A percentile compares a stretch with the other conserved stretches of the same genome.
Evolutionary conservation across 1,140 invertebrate species (phyloP).

Genomic region (Heliconius nattereri): DNA sequence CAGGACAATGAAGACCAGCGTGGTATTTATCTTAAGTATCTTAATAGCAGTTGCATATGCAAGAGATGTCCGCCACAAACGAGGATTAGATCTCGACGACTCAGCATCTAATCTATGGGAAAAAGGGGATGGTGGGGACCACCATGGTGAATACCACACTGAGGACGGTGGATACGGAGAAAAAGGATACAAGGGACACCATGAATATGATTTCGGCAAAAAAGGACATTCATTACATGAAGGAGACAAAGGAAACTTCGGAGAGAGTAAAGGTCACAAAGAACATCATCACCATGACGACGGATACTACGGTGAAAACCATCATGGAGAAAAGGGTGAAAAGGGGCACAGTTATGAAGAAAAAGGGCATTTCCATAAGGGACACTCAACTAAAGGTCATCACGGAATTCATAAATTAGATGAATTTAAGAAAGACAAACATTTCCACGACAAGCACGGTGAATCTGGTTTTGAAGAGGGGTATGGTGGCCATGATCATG

Average conservation of each 20-base stretch:
- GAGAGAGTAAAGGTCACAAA: slow-evolving; percentile 87
- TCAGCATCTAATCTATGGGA: slow-evolving; percentile 82
- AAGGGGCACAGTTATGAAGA: slow-evolving; percentile 84
- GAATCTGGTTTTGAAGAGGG: slow-evolving; percentile 87
- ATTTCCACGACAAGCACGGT: slow-evolving; percentile 89
- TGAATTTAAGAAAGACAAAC: slow-evolving; percentile 83
- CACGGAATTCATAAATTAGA: slow-evolving; percentile 88
- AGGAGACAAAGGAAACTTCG: slow-evolving; percentile 85
- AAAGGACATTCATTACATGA: slow-evolving; percentile 88
- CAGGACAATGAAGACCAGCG: slow-evolving; percentile 60
- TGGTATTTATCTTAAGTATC: slow-evolving; percentile 53
- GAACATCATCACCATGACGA: slow-evolving; percentile 88
- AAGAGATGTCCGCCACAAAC: slow-evolving; percentile 60
- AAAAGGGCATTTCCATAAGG: slow-evolving; percentile 86
- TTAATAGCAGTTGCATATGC: slow-evolving; percentile 49
- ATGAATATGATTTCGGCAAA: slow-evolving; percentile 84
- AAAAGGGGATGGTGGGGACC: slow-evolving; percentile 80
- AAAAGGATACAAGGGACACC: slow-evolving; percentile 82
- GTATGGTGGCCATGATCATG: slow-evolving; percentile 84
- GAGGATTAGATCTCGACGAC: slow-evolving; percentile 79
- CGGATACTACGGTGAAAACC: slow-evolving; percentile 87
- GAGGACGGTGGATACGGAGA: slow-evolving; percentile 78
- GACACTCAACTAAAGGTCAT: slow-evolving; percentile 88
- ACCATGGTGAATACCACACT: slow-evolving; percentile 73
- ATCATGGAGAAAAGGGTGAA: slow-evolving; percentile 85